phyloP scores from a whole-genome alignment of 2,113 vertebrate species.

The Piprites chloris region DNA sequence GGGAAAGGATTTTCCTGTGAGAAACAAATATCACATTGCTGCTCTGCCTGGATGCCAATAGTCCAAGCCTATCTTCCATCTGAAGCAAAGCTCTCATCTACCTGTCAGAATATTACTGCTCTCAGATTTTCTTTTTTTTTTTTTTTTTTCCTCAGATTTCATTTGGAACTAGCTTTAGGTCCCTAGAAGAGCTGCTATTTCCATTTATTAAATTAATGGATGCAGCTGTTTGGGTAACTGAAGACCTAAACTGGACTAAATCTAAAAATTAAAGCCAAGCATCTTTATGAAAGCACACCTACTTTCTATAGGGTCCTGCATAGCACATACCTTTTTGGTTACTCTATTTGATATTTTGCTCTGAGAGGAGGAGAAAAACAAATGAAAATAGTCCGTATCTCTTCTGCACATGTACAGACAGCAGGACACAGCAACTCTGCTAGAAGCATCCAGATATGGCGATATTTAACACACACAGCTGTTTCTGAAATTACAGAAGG shows the following conservation, averaged over 20 bases:
- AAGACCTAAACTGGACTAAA: background rate
- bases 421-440: background rate
- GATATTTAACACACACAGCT: background rate
- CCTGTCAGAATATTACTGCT: background rate
- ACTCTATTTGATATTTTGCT: background rate
- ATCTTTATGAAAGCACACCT: background rate
- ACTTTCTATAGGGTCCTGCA: background rate
- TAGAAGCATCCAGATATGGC: background rate
- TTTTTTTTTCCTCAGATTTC: background rate
- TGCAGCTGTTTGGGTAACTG: background rate
- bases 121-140: background rate
- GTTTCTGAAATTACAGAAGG: background rate
- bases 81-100: background rate
- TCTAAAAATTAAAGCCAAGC: background rate
- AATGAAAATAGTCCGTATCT: background rate
- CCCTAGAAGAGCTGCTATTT: background rate
- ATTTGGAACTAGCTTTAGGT: background rate
- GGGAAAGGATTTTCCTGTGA: conserved; percentile 55
- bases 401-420: background rate
- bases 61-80: background rate
- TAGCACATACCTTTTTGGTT: background rate
- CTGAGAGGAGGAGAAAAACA: background rate
- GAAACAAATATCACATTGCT: conserved; percentile 49
- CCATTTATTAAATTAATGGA: background rate
- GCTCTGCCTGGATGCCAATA: background rate